A percentile compares a stretch with the other conserved stretches of the same genome.
These are phyloP conservation scores for Dugesia japonica DNA, from an alignment of 2,888 invertebrate species.

Conservation along the genomic window DNA sequence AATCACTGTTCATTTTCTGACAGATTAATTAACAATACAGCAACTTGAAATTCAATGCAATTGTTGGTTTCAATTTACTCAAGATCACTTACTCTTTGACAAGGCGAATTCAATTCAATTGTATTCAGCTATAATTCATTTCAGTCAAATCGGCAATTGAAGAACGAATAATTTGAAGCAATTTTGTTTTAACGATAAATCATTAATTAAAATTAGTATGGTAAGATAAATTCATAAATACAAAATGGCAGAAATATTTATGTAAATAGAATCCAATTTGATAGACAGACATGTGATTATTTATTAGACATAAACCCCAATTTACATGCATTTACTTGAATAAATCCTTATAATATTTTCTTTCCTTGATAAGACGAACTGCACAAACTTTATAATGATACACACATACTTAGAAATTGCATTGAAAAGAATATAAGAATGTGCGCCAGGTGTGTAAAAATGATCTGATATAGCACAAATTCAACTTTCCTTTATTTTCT, in stretches of 20 bases:
- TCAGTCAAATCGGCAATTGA: background rate
- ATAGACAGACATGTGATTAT: conserved; percentile 3
- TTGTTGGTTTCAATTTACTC: conserved; percentile 20
- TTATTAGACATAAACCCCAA: background rate
- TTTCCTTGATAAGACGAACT: background rate
- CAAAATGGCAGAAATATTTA: too few relatives aligned
- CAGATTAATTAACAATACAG: conserved; percentile 20
- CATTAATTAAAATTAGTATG: background rate
- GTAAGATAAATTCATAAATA: too few relatives aligned
- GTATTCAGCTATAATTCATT: background rate
- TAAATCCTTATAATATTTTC: too few relatives aligned
- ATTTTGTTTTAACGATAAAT: background rate
- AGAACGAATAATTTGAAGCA: background rate
- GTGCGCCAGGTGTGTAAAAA: background rate
- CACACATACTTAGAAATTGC: background rate
- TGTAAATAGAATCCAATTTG: background rate
- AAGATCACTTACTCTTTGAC: conserved; percentile 10
- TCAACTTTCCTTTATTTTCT: background rate
- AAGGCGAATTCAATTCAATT: conserved; percentile 13
- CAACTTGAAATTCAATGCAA: conserved; percentile 13
- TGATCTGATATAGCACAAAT: background rate
- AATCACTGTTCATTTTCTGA: background rate
- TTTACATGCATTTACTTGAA: too few relatives aligned
- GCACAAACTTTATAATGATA: background rate
- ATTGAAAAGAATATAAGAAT: background rate